A percentile compares a stretch with the other conserved stretches of the same genome.
Evolutionary conservation across 2,113 vertebrate genomes (phyloP).

Genomic region (Scatophagus argus): DNA sequence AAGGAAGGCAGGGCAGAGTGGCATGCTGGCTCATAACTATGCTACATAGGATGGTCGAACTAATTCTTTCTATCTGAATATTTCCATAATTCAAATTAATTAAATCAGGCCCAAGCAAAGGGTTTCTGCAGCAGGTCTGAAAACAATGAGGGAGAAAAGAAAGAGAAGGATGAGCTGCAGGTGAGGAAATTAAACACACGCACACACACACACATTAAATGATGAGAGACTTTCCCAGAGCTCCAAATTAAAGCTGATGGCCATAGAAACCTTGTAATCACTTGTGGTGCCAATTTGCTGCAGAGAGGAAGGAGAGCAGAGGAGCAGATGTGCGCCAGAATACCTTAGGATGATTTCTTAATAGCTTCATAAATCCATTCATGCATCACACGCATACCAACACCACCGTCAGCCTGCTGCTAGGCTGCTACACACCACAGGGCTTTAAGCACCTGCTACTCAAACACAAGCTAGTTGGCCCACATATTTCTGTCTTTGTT

Average conservation of each 20-base stretch:
- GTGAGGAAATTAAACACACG: slow-evolving; percentile 50
- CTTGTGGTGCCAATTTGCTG: slow-evolving; percentile 71
- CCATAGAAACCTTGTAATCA: slow-evolving; percentile 78
- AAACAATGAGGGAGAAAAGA: slow-evolving; percentile 15
- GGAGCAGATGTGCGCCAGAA: slow-evolving; percentile 76
- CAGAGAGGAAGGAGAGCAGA: slow-evolving; percentile 58
- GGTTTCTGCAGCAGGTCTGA: background rate
- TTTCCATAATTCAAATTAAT: slow-evolving; percentile 15
- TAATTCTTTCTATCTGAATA: slow-evolving; percentile 23
- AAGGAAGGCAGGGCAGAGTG: slow-evolving; percentile 5
- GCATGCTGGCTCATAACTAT: background rate
- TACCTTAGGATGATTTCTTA: slow-evolving; percentile 76
- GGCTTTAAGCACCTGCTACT: slow-evolving; percentile 49
- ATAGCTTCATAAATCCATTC: slow-evolving; percentile 79
- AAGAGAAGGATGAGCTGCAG: slow-evolving; percentile 38
- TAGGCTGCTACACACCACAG: slow-evolving; percentile 28
- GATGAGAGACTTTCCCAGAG: slow-evolving; percentile 68
- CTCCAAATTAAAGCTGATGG: slow-evolving; percentile 80
- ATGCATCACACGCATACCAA: slow-evolving; percentile 64
- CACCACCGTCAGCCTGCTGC: slow-evolving; percentile 38
- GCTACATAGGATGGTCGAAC: background rate
- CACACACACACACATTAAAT: slow-evolving; percentile 26
- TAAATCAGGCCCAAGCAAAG: slow-evolving; percentile 1
- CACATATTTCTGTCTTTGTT: slow-evolving; percentile 34
- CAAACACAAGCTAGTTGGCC: slow-evolving; percentile 44